Percentiles rank a stretch among this genome's conserved stretches.
phyloP scores from a whole-genome alignment of 2,888 invertebrate genomes.

The Seira musarum region DNA sequence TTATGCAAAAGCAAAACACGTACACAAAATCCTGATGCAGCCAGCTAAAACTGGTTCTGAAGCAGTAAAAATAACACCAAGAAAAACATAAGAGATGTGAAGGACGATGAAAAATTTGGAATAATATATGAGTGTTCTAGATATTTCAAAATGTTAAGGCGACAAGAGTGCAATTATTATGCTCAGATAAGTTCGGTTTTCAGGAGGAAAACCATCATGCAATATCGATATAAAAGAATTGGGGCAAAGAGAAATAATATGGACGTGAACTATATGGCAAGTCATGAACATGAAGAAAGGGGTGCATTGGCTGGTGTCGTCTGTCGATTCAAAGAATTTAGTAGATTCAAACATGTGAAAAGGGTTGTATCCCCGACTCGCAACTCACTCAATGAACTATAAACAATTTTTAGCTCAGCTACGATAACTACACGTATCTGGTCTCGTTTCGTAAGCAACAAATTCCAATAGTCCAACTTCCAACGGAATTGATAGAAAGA shows the following conservation, averaged over 20 bases:
- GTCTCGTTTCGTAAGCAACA: neutral
- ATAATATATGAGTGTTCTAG: neutral
- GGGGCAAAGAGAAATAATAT: no score
- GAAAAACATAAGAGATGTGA: neutral
- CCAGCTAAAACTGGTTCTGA: neutral
- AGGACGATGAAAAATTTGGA: neutral
- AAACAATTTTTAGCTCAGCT: neutral
- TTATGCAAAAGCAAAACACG: neutral
- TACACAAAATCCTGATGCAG: neutral
- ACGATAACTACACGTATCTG: neutral
- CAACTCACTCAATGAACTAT: neutral
- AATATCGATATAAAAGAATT: no score
- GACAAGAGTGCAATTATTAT: no score
- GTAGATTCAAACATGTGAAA: neutral
- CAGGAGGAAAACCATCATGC: no score
- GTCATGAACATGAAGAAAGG: no score
- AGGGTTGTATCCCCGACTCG: neutral
- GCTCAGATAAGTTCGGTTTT: no score
- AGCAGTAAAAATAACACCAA: neutral
- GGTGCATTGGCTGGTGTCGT: no score
- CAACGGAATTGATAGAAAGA: neutral
- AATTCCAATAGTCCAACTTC: neutral
- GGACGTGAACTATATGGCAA: no score
- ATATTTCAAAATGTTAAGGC: neutral
- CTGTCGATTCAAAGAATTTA: neutral